Evolutionary conservation across 2,888 invertebrate species (phyloP).

Genomic region (Trimorus sp.): DNA sequence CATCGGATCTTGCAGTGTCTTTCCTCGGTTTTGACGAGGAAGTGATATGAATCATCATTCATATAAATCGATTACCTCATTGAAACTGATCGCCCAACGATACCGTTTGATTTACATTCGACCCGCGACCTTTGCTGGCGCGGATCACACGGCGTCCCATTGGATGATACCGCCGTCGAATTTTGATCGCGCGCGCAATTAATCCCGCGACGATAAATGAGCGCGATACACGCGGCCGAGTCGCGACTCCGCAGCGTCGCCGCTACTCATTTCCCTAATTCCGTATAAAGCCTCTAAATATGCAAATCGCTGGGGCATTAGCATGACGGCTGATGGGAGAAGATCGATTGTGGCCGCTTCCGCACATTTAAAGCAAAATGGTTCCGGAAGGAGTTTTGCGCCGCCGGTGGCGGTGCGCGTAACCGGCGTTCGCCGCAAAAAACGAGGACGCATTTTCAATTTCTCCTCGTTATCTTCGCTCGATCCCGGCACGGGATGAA

Average conservation of each 20-base stretch:
- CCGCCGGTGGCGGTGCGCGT: constrained; percentile 32
- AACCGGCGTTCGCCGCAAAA: constrained; percentile 16
- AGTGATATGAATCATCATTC: constrained; percentile 31
- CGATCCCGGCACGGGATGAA: neutral
- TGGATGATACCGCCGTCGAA: neutral
- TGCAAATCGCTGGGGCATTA: constrained; percentile 44
- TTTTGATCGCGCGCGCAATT: neutral
- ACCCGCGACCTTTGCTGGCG: constrained; percentile 33
- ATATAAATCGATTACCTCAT: constrained; percentile 39
- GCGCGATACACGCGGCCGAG: constrained; percentile 13
- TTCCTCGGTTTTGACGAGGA: constrained; percentile 29
- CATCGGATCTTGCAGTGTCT: constrained; percentile 16
- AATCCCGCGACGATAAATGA: constrained; percentile 12
- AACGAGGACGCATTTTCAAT: constrained; percentile 33
- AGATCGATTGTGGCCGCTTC: constrained; percentile 57
- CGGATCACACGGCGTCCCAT: neutral
- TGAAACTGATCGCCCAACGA: constrained; percentile 40
- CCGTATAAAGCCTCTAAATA: constrained; percentile 35
- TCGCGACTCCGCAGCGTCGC: neutral
- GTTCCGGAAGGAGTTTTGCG: constrained; percentile 62
- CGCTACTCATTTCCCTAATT: constrained; percentile 18
- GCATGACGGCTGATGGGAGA: constrained; percentile 43
- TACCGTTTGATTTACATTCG: constrained; percentile 34
- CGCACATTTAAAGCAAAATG: constrained; percentile 51
- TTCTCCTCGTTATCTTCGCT: constrained; percentile 43